phyloP scores from a whole-genome alignment of 2,113 vertebrate genomes.

The Ameiurus melas region DNA sequence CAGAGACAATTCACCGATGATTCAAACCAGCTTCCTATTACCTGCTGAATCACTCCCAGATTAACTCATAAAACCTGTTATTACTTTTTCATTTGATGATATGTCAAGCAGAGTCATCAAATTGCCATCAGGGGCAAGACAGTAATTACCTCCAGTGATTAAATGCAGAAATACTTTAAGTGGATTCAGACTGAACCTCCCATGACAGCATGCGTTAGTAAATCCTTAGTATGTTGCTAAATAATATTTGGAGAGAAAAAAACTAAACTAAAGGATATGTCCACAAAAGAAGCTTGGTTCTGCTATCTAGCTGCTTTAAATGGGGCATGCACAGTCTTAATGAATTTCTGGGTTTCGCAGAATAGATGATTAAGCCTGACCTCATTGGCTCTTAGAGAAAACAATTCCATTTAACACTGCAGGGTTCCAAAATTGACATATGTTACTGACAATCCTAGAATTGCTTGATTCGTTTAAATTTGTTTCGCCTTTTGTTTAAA shows the following conservation, averaged over 20 bases:
- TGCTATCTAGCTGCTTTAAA: neutral
- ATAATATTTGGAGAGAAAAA: neutral
- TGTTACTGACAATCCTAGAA: neutral
- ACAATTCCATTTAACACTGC: neutral
- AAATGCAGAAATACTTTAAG: neutral
- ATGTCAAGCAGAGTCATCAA: slow-evolving; percentile 27
- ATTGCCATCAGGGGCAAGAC: neutral
- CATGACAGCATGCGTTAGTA: neutral
- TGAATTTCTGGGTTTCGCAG: neutral
- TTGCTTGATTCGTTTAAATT: neutral
- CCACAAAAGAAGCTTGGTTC: neutral
- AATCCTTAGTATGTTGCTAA: neutral
- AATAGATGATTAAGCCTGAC: neutral
- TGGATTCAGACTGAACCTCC: neutral
- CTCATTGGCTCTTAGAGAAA: neutral
- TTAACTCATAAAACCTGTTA: neutral
- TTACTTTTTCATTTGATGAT: slow-evolving; percentile 15
- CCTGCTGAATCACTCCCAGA: slow-evolving; percentile 11
- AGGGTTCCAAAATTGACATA: neutral
- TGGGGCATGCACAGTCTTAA: neutral
- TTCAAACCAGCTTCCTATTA: slow-evolving; percentile 18
- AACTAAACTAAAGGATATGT: neutral
- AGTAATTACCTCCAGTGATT: neutral
- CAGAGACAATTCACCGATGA: neutral
- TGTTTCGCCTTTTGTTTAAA: neutral